phyloP scores from a whole-genome alignment of 2,113 vertebrate species.

The Nipponia nippon region DNA sequence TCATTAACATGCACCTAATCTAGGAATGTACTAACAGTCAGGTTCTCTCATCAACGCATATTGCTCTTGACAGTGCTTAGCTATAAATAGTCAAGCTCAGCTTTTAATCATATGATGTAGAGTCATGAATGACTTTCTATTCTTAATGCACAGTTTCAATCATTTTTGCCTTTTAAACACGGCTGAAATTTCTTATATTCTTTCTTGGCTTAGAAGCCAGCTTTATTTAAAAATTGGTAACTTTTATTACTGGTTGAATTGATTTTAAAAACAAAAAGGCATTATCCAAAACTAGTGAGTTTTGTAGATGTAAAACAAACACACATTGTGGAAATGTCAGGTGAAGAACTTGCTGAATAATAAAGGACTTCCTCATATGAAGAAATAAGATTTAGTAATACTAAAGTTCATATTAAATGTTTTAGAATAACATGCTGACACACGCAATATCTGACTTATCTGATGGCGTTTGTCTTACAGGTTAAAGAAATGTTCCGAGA shows the following conservation, averaged over 20 bases:
- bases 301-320: not conserved
- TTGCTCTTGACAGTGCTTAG: not conserved
- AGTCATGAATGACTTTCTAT: not conserved
- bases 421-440: not conserved
- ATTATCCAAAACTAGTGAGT: not conserved
- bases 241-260: not conserved
- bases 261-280: not conserved
- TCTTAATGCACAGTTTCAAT: not conserved
- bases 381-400: not conserved
- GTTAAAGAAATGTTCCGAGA: not conserved
- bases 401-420: not conserved
- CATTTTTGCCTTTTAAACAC: not conserved
- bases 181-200: not conserved
- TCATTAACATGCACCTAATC: not conserved
- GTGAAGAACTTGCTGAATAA: not conserved
- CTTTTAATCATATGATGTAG: not conserved
- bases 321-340: not conserved
- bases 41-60: not conserved
- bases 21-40: not conserved
- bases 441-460: not conserved
- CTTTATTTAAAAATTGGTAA: not conserved
- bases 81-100: constrained; percentile 2
- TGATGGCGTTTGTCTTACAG: not conserved
- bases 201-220: not conserved
- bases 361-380: not conserved